Conservation (phyloP, 2,888 invertebrate species). For the Crossocerus cetratus region DNA sequence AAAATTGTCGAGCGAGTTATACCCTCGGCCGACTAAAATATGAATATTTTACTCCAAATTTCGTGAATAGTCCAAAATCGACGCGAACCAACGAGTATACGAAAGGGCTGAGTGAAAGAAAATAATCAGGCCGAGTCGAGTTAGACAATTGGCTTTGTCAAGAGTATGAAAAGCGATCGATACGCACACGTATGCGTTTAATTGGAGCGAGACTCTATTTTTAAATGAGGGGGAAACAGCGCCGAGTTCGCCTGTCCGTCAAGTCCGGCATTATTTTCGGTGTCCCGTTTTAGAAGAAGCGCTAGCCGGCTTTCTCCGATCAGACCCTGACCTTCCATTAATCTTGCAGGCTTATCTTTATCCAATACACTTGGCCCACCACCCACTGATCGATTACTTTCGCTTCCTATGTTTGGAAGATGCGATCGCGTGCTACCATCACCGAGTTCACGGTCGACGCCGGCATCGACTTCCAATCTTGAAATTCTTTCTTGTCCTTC, state of each 20-base stretch:
- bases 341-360: slow-evolving; percentile 24
- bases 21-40: too few relatives aligned
- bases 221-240: neutral
- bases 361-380: neutral
- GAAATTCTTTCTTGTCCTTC: too few relatives aligned
- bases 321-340: slow-evolving; percentile 43
- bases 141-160: neutral
- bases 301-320: neutral
- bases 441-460: too few relatives aligned
- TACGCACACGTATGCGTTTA: slow-evolving; percentile 9
- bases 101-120: neutral
- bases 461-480: too few relatives aligned
- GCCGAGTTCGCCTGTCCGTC: slow-evolving; percentile 9
- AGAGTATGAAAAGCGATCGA: slow-evolving; percentile 18
- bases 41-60: too few relatives aligned
- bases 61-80: too few relatives aligned
- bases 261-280: slow-evolving; percentile 9
- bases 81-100: too few relatives aligned
- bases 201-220: slow-evolving; percentile 26
- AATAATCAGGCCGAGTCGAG: slow-evolving; percentile 4
- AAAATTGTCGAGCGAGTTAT: too few relatives aligned
- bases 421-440: neutral
- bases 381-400: slow-evolving; percentile 30
- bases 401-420: slow-evolving; percentile 5
- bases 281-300: slow-evolving; percentile 1